phyloP scores from a whole-genome alignment of 1,140 invertebrate species.

The Zaprionus vittiger region DNA sequence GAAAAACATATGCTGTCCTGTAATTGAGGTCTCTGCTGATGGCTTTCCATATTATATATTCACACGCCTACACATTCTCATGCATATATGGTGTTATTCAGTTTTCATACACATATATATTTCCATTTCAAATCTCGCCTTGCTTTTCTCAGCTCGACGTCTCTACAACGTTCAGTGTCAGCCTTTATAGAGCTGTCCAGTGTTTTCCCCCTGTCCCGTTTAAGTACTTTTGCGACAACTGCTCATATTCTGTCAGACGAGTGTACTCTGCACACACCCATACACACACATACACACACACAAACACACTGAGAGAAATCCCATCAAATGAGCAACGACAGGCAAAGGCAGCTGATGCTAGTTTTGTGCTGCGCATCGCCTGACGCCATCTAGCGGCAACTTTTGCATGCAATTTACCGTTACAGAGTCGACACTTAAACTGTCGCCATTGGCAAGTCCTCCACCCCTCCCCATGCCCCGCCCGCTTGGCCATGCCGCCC shows the following conservation, averaged over 20 bases:
- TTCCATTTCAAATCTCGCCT: neutral
- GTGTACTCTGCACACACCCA: neutral
- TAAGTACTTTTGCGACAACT: constrained; percentile 21
- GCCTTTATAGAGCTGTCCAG: constrained; percentile 11
- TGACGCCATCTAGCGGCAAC: constrained; percentile 63
- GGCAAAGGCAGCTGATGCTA: constrained; percentile 39
- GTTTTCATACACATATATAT: neutral
- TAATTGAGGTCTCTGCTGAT: no score
- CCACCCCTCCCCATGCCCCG: neutral
- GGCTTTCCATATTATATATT: neutral
- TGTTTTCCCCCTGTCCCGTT: neutral
- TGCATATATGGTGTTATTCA: neutral
- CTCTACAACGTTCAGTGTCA: constrained; percentile 15
- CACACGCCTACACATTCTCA: neutral
- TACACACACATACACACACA: neutral
- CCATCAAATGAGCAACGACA: constrained; percentile 19
- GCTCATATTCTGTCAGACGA: constrained; percentile 26
- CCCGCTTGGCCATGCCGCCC: neutral
- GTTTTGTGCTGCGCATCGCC: constrained; percentile 32
- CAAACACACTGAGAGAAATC: constrained; percentile 2
- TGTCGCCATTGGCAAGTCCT: constrained; percentile 30
- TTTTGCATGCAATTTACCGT: constrained; percentile 67
- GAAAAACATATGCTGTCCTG: no score
- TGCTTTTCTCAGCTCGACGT: neutral
- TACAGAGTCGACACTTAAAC: constrained; percentile 60